Evolutionary conservation across 2,797 vertebrate genomes (phyloP).

Genomic region (Clarias platycephalus): DNA sequence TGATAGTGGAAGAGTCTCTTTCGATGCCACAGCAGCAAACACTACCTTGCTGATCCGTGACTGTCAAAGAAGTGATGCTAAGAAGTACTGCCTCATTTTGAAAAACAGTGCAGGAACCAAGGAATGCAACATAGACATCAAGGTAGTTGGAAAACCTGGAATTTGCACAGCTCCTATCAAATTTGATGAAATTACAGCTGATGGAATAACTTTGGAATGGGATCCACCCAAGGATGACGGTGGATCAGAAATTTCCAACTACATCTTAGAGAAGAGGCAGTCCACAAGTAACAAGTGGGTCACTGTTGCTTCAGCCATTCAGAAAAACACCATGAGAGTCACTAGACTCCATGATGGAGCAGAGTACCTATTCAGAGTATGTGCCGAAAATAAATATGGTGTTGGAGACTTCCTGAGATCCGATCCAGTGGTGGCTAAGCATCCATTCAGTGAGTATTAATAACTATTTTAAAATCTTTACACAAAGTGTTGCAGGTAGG

Average conservation of each 20-base stretch:
- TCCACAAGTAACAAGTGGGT: constrained; percentile 94
- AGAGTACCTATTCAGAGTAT: constrained; percentile 96
- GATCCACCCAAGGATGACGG: constrained; percentile 92
- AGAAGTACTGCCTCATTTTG: constrained; percentile 84
- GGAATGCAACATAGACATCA: constrained; percentile 85
- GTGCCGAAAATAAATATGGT: constrained; percentile 98
- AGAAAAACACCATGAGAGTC: constrained; percentile 93
- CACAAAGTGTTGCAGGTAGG: neutral
- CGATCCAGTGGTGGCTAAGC: constrained; percentile 88
- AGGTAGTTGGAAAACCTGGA: constrained; percentile 95
- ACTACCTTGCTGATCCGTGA: constrained; percentile 91
- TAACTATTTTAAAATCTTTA: neutral
- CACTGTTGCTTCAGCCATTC: constrained; percentile 93
- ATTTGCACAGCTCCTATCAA: constrained; percentile 92
- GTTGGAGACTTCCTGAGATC: constrained; percentile 94
- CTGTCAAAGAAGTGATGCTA: constrained; percentile 90
- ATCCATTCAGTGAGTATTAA: constrained; percentile 91
- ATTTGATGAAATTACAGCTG: constrained; percentile 96
- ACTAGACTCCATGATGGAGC: constrained; percentile 92
- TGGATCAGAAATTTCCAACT: constrained; percentile 96
- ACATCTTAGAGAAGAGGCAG: constrained; percentile 94
- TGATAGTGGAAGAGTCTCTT: constrained; percentile 86
- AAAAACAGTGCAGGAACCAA: constrained; percentile 88
- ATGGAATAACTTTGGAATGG: constrained; percentile 94
- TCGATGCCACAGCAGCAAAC: constrained; percentile 83